Percentiles rank a stretch among this genome's conserved stretches.
Conservation (phyloP, 2,797 vertebrate species). For the Lithobates sylvaticus region DNA sequence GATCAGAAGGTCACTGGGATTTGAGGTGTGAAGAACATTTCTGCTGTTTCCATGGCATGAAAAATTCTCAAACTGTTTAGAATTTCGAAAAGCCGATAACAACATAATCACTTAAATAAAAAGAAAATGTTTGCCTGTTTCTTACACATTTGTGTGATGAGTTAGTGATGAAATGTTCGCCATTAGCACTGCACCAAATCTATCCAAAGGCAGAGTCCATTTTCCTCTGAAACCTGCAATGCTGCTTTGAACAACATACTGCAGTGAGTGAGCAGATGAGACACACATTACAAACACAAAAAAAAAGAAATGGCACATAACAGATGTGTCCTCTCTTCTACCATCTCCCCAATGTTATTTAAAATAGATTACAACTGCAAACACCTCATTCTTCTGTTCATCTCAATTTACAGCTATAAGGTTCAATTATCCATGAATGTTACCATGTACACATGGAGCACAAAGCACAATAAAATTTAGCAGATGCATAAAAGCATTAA, state of each 20-base stretch:
- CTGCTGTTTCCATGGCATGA: not conserved
- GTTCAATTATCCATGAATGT: constrained; percentile 50
- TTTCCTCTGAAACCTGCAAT: constrained; percentile 39
- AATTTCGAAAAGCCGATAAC: not conserved
- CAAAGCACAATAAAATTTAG: constrained; percentile 40
- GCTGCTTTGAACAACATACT: constrained; percentile 23
- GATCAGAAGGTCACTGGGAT: not conserved
- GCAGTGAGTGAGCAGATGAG: constrained; percentile 43
- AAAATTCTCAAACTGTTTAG: not conserved
- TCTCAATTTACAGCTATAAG: constrained; percentile 43
- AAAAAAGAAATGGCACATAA: constrained; percentile 38
- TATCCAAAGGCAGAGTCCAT: constrained; percentile 35
- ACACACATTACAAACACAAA: constrained; percentile 44
- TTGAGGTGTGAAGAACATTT: not conserved
- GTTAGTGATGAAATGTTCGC: constrained; percentile 12
- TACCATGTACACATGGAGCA: constrained; percentile 40
- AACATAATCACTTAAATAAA: not conserved
- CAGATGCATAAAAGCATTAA: constrained; percentile 47
- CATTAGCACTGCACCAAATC: constrained; percentile 47
- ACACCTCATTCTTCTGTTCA: constrained; percentile 46
- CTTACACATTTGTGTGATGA: not conserved
- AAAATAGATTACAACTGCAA: constrained; percentile 57
- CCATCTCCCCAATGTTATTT: constrained; percentile 53
- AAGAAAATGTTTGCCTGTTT: not conserved
- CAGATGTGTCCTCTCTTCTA: constrained; percentile 52